phyloP scores from a whole-genome alignment of 2,113 vertebrate species.

The Apistogramma diplotaenia region DNA sequence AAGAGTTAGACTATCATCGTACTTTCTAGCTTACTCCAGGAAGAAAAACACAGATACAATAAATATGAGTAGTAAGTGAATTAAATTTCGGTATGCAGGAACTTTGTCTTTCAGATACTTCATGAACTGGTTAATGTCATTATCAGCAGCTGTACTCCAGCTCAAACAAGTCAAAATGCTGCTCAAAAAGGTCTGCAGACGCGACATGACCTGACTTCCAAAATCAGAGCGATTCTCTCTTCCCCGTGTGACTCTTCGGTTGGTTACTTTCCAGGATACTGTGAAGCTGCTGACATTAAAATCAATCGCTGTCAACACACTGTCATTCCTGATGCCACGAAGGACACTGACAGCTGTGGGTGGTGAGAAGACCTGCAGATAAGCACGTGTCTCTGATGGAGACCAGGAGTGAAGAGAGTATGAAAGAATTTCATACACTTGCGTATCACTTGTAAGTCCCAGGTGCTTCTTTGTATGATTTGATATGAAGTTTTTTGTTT shows the following conservation, averaged over 20 bases:
- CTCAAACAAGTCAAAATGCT: not conserved
- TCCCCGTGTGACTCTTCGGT: constrained; percentile 27
- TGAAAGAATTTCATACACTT: not conserved
- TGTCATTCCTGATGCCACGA: constrained; percentile 27
- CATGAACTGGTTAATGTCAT: not conserved
- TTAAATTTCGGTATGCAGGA: not conserved
- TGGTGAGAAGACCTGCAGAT: constrained; percentile 25
- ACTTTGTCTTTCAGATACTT: not conserved
- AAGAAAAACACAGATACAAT: not conserved
- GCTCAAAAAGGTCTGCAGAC: not conserved
- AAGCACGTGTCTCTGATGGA: not conserved
- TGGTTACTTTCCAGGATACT: not conserved
- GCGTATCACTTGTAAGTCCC: not conserved
- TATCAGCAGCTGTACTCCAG: not conserved
- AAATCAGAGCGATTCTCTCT: constrained; percentile 1
- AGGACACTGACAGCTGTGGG: constrained; percentile 10
- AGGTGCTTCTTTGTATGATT: not conserved
- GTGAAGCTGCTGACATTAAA: constrained; percentile 61
- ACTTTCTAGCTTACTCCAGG: not conserved
- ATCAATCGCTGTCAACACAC: constrained; percentile 69
- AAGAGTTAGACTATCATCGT: not conserved
- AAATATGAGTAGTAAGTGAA: not conserved
- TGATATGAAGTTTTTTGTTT: not conserved
- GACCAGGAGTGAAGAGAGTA: not conserved
- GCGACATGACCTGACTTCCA: not conserved